A percentile compares a stretch with the other conserved stretches of the same genome.
phyloP scores from a whole-genome alignment of 2,113 vertebrate genomes.

The Corythornis madagascariensis region DNA sequence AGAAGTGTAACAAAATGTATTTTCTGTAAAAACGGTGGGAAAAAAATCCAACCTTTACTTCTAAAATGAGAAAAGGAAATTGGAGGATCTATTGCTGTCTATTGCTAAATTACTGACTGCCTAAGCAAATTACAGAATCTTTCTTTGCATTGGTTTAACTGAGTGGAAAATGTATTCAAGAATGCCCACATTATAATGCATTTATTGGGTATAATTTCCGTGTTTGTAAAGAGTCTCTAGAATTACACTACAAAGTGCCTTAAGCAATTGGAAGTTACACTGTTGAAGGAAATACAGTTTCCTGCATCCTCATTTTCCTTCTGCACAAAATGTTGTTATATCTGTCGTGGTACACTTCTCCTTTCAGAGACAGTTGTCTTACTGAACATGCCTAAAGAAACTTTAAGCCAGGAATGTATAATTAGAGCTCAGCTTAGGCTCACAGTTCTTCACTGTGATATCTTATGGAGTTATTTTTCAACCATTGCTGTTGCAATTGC shows the following conservation, averaged over 20 bases:
- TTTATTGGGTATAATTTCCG: not conserved
- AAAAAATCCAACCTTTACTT: not conserved
- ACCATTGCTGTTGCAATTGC: not conserved
- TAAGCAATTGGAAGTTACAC: not conserved
- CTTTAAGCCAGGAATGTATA: not conserved
- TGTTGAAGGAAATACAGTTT: not conserved
- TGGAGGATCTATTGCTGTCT: not conserved
- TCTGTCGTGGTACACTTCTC: not conserved
- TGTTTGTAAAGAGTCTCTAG: not conserved
- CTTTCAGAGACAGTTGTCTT: not conserved
- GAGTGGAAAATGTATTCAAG: not conserved
- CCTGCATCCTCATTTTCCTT: accelerated
- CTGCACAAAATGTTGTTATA: not conserved
- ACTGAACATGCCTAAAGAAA: not conserved
- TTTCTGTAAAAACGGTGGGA: not conserved
- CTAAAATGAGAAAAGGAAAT: not conserved
- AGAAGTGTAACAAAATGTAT: not conserved
- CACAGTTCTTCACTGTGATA: accelerated
- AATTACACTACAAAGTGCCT: not conserved
- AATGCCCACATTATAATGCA: not conserved
- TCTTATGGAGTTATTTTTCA: not conserved
- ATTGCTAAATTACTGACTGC: not conserved
- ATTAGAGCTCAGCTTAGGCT: not conserved
- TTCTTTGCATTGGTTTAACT: not conserved
- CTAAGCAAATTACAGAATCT: not conserved